Conservation (phyloP, 1,140 invertebrate species). For the Bathynomus jamesi region DNA sequence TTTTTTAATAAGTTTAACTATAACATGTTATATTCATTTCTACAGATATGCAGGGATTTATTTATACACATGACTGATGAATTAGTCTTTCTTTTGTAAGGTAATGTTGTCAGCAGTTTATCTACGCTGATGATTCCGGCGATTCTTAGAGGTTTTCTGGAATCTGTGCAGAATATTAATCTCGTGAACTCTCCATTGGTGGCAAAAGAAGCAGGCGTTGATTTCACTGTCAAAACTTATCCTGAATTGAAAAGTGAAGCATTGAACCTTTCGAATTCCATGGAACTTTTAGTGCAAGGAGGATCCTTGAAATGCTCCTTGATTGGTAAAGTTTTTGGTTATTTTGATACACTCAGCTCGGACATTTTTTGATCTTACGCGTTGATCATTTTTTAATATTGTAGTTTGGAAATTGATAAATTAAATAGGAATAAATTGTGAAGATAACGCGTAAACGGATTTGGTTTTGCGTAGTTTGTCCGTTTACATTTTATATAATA, state of each 20-base stretch:
- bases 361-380: not conserved
- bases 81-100: not conserved
- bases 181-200: not conserved
- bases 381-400: not conserved
- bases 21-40: too few relatives aligned
- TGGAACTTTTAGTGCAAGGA: not conserved
- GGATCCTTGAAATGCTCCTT: not conserved
- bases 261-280: not conserved
- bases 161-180: not conserved
- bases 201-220: not conserved
- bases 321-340: not conserved
- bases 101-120: not conserved
- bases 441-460: not conserved
- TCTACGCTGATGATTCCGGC: not conserved
- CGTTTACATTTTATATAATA: not conserved
- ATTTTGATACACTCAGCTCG: not conserved
- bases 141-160: not conserved
- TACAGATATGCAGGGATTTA: not conserved
- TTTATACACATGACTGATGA: not conserved
- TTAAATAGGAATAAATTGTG: not conserved
- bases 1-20: too few relatives aligned
- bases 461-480: not conserved
- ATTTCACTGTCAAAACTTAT: not conserved
- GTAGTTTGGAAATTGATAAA: not conserved
- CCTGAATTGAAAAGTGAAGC: not conserved